Conservation (phyloP, 2,888 invertebrate genomes). For the Idaea straminata region DNA sequence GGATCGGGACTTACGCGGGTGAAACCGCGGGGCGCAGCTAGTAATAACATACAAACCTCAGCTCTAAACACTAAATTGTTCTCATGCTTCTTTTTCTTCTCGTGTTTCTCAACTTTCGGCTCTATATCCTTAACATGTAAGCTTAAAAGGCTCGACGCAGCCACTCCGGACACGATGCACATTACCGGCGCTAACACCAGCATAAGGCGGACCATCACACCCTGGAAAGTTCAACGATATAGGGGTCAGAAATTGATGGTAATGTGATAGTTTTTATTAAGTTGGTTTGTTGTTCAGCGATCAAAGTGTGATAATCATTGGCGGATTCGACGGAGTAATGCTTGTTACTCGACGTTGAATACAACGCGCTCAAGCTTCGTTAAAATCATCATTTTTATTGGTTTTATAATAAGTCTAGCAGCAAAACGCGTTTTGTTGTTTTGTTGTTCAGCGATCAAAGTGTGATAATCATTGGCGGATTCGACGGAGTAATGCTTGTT, state of each 20-base stretch:
- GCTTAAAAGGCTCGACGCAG: constrained; percentile 90
- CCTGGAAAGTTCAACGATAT: constrained; percentile 75
- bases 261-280: not conserved
- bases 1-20: too few relatives aligned
- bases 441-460: constrained; percentile 82
- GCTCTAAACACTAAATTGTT: constrained; percentile 88
- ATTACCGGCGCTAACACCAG: constrained; percentile 98
- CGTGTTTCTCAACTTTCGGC: constrained; percentile 84
- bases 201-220: constrained; percentile 99
- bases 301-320: constrained; percentile 82
- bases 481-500: constrained; percentile 39
- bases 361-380: constrained; percentile 64
- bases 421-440: not conserved
- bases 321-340: constrained; percentile 58
- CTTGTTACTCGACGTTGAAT: constrained; percentile 53
- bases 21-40: too few relatives aligned
- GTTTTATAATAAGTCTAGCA: not conserved
- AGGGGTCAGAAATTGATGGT: constrained; percentile 26
- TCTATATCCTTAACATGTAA: constrained; percentile 93
- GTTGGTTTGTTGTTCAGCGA: constrained; percentile 69
- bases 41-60: constrained; percentile 79
- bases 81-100: constrained; percentile 83
- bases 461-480: constrained; percentile 78
- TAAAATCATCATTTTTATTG: constrained; percentile 54
- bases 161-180: constrained; percentile 98